These are phyloP conservation scores for Torymus auratus DNA, from an alignment of 2,888 invertebrate species.

Conservation along the genomic window DNA sequence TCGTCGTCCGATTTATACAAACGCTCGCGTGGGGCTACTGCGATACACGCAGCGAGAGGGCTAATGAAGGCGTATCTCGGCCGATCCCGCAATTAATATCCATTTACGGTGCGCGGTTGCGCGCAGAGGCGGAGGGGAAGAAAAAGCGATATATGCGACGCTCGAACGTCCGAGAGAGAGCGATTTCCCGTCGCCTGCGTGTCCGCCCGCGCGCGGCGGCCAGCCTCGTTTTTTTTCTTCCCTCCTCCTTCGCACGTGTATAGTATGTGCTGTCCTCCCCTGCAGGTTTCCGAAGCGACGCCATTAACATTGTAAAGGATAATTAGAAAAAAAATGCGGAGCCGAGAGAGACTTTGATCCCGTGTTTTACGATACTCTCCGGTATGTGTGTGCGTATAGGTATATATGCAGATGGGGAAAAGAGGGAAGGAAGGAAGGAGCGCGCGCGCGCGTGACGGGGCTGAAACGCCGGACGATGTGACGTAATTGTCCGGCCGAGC, in stretches of 20 bases:
- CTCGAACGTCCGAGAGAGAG: slow-evolving; percentile 58
- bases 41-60: neutral
- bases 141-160: slow-evolving; percentile 57
- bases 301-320: slow-evolving; percentile 62
- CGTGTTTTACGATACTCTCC: slow-evolving; percentile 49
- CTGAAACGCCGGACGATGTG: neutral
- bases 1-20: slow-evolving; percentile 38
- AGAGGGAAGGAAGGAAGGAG: slow-evolving; percentile 6
- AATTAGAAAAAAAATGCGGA: slow-evolving; percentile 59
- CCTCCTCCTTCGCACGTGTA: slow-evolving; percentile 53
- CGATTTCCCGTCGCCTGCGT: slow-evolving; percentile 64
- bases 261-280: slow-evolving; percentile 28
- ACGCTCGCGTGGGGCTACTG: slow-evolving; percentile 29
- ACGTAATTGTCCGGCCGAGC: slow-evolving; percentile 19
- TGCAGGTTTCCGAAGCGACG: slow-evolving; percentile 54
- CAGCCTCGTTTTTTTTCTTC: slow-evolving; percentile 45
- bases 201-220: neutral
- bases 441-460: neutral
- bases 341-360: slow-evolving; percentile 50
- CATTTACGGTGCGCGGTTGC: slow-evolving; percentile 44
- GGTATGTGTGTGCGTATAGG: too few species aligned
- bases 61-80: slow-evolving; percentile 45
- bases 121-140: slow-evolving; percentile 1
- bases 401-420: slow-evolving; percentile 48
- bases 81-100: slow-evolving; percentile 55